These are phyloP conservation scores for Caenorhabditis latens DNA, from an alignment of 1,140 invertebrate species.

Conservation along the genomic window DNA sequence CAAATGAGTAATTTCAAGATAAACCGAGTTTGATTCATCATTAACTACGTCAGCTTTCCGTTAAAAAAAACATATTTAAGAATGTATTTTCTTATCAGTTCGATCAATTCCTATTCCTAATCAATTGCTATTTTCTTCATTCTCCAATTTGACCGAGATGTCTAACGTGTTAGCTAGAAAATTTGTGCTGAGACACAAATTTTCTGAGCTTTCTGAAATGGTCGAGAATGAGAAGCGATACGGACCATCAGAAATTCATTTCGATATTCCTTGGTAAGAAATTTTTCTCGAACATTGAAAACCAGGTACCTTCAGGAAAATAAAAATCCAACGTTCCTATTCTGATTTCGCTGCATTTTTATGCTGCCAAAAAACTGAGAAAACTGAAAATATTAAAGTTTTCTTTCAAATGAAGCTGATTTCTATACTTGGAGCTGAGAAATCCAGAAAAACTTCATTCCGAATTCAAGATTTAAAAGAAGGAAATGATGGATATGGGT, in stretches of 20 bases:
- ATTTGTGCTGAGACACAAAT: not conserved
- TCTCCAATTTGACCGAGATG: not conserved
- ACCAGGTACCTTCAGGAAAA: not conserved
- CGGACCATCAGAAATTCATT: slow-evolving; percentile 2
- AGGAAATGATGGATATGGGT: slow-evolving; percentile 30
- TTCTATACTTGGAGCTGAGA: not conserved
- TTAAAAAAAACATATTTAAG: too few relatives aligned
- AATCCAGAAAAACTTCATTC: not conserved
- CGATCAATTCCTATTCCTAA: too few relatives aligned
- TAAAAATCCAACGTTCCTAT: slow-evolving; percentile 3
- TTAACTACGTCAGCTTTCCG: too few relatives aligned
- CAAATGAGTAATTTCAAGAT: too few relatives aligned
- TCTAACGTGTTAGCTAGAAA: not conserved
- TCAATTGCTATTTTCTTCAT: not conserved
- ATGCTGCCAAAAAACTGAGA: slow-evolving; percentile 7
- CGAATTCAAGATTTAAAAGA: not conserved
- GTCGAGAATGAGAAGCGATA: slow-evolving; percentile 7
- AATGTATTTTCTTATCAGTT: too few relatives aligned
- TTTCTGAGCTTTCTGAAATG: not conserved
- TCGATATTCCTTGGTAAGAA: not conserved
- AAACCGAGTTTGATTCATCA: too few relatives aligned
- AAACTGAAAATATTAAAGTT: slow-evolving; percentile 1
- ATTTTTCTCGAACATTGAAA: not conserved
- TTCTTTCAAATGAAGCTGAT: not conserved
- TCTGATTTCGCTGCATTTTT: not conserved